A percentile compares a stretch with the other conserved stretches of the same genome.
These are phyloP conservation scores for Nesidiocoris tenuis DNA, from an alignment of 2,888 invertebrate species.

Conservation along the genomic window DNA sequence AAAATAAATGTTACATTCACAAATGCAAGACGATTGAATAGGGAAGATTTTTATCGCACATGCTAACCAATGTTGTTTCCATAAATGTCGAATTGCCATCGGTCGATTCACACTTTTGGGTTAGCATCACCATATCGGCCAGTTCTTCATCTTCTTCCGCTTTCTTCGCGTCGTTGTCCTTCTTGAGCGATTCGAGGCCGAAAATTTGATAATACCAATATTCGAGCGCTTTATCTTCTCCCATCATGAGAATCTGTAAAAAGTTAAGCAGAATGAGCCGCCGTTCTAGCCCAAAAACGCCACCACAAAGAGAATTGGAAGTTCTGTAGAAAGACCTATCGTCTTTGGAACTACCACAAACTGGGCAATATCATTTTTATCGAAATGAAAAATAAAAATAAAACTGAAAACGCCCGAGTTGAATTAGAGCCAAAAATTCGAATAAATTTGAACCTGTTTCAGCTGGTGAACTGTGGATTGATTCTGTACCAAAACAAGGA, in stretches of 20 bases:
- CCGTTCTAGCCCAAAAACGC: no score
- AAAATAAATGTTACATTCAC: not conserved
- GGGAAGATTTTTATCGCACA: no score
- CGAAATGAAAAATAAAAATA: no score
- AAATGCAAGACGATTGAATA: slow-evolving; percentile 1
- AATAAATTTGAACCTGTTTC: slow-evolving; percentile 59
- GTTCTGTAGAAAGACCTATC: no score
- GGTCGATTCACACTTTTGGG: slow-evolving; percentile 51
- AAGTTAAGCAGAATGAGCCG: no score
- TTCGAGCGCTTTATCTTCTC: slow-evolving; percentile 46
- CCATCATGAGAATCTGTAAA: slow-evolving; percentile 46
- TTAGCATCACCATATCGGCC: slow-evolving; percentile 49
- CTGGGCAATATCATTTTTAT: no score
- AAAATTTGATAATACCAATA: slow-evolving; percentile 45
- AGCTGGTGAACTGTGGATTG: slow-evolving; percentile 78
- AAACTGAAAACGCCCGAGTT: no score
- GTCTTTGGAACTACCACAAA: no score
- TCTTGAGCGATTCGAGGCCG: slow-evolving; percentile 41
- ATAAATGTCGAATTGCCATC: slow-evolving; percentile 49
- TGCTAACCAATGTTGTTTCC: slow-evolving; percentile 48
- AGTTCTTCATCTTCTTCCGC: slow-evolving; percentile 51
- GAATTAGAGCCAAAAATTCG: no score
- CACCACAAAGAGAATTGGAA: not conserved
- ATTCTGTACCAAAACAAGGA: slow-evolving; percentile 83
- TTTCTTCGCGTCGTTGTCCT: slow-evolving; percentile 44